A percentile compares a stretch with the other conserved stretches of the same genome.
These are phyloP conservation scores for Ctenosaura bakeri DNA, from an alignment of 2,797 vertebrate species.

Conservation along the genomic window DNA sequence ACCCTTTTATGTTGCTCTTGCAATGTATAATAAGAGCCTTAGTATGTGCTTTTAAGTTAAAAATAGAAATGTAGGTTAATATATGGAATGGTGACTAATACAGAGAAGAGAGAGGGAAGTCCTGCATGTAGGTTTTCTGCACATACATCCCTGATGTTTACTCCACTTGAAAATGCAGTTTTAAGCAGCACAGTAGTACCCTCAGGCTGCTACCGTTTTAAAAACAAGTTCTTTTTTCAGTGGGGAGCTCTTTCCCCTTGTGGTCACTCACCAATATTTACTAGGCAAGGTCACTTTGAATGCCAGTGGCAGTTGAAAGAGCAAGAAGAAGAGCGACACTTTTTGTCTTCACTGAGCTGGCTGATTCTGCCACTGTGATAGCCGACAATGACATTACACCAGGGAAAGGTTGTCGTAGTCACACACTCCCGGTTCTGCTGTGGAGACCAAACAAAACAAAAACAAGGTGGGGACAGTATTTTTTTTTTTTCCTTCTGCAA, in stretches of 20 bases:
- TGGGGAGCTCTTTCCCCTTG: slow-evolving; percentile 61
- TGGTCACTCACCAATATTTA: slow-evolving; percentile 76
- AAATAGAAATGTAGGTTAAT: slow-evolving; percentile 57
- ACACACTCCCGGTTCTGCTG: slow-evolving; percentile 72
- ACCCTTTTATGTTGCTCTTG: slow-evolving; percentile 18
- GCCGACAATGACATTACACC: slow-evolving; percentile 74
- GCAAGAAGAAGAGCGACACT: slow-evolving; percentile 58
- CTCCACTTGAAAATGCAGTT: slow-evolving; percentile 36
- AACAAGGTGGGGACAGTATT: slow-evolving; percentile 58
- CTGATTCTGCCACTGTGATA: slow-evolving; percentile 76
- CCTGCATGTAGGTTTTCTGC: not conserved
- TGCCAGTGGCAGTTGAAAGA: slow-evolving; percentile 72
- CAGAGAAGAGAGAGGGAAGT: not conserved
- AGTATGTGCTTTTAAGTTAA: slow-evolving; percentile 16
- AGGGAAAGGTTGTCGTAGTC: slow-evolving; percentile 71
- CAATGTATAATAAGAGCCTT: slow-evolving; percentile 40
- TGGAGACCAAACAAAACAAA: slow-evolving; percentile 71
- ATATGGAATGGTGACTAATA: slow-evolving; percentile 45
- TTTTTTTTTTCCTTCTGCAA: slow-evolving; percentile 59
- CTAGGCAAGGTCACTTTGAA: slow-evolving; percentile 81
- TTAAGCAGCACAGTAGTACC: slow-evolving; percentile 32
- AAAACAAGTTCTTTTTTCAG: slow-evolving; percentile 60
- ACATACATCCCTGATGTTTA: slow-evolving; percentile 47
- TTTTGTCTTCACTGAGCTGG: slow-evolving; percentile 76
- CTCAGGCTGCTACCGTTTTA: slow-evolving; percentile 53